Conservation (phyloP, 2,888 invertebrate genomes). For the Tipula helvola region DNA sequence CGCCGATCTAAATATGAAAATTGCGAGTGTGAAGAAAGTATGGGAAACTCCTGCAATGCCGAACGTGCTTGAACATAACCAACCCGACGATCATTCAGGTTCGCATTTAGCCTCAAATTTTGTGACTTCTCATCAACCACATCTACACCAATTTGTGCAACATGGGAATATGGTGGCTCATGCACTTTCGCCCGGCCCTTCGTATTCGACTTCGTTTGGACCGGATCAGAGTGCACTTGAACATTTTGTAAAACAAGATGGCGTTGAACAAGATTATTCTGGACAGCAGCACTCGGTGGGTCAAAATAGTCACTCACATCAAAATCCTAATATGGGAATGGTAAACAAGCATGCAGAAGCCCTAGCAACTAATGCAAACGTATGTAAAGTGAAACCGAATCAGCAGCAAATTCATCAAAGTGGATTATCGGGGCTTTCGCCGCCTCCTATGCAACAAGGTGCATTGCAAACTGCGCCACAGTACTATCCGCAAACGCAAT, state of each 20-base stretch:
- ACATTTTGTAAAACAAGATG: slow-evolving; percentile 24
- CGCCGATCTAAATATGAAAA: slow-evolving; percentile 86
- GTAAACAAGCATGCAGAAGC: slow-evolving; percentile 33
- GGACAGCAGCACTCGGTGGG: slow-evolving; percentile 36
- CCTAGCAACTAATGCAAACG: slow-evolving; percentile 51
- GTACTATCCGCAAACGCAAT: slow-evolving; percentile 58
- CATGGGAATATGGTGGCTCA: slow-evolving; percentile 30
- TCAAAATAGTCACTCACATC: slow-evolving; percentile 27
- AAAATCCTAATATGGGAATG: slow-evolving; percentile 35
- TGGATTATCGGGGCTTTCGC: slow-evolving; percentile 43
- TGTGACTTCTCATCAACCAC: slow-evolving; percentile 24
- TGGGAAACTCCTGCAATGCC: slow-evolving; percentile 64
- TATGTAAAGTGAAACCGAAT: slow-evolving; percentile 72
- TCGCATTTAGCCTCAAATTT: slow-evolving; percentile 21
- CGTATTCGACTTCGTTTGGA: slow-evolving; percentile 35
- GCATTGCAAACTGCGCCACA: slow-evolving; percentile 42
- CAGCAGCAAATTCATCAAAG: slow-evolving; percentile 52
- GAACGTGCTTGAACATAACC: slow-evolving; percentile 47
- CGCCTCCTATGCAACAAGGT: slow-evolving; percentile 45
- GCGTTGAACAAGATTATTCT: slow-evolving; percentile 36
- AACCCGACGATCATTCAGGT: slow-evolving; percentile 7
- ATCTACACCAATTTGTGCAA: slow-evolving; percentile 20
- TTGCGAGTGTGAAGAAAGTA: slow-evolving; percentile 78
- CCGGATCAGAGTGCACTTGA: slow-evolving; percentile 35
- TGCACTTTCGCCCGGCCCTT: slow-evolving; percentile 31